Conservation (phyloP, 92 coral and sea anemone species). For the Pocillopora grandis region DNA sequence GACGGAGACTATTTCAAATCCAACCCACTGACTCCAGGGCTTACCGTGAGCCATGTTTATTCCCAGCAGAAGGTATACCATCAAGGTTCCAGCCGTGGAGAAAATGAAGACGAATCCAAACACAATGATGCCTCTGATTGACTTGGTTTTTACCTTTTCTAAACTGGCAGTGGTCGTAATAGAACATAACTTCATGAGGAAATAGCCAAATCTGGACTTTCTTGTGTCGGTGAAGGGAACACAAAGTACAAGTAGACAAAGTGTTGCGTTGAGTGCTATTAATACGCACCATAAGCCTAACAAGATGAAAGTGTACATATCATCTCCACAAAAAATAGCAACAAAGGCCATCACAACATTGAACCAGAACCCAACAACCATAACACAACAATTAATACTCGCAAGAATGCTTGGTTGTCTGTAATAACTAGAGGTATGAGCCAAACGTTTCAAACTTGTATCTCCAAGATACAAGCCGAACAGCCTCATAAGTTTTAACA, state of each 20-base stretch:
- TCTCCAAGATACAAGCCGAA: slow-evolving; percentile 10
- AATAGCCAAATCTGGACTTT: slow-evolving; percentile 5
- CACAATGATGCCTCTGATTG: background rate
- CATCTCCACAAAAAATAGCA: background rate
- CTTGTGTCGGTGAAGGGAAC: background rate
- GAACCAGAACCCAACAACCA: slow-evolving; percentile 8
- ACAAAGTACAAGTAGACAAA: background rate
- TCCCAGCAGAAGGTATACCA: background rate
- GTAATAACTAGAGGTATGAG: background rate
- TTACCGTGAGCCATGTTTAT: background rate
- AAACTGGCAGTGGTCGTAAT: background rate
- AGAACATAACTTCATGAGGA: background rate
- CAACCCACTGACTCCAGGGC: slow-evolving; percentile 19
- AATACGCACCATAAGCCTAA: background rate
- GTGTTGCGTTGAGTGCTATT: background rate
- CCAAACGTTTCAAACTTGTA: background rate
- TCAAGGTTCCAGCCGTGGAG: background rate
- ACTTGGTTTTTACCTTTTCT: background rate
- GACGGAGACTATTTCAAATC: background rate
- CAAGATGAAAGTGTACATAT: background rate
- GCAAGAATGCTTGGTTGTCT: too few species aligned
- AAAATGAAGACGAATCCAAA: background rate
- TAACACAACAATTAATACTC: background rate
- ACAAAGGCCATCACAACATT: background rate
- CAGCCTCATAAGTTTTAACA: background rate